Base-by-base conservation (phyloP, 2,888 invertebrate species). In the Argyra leucocephala region DNA sequence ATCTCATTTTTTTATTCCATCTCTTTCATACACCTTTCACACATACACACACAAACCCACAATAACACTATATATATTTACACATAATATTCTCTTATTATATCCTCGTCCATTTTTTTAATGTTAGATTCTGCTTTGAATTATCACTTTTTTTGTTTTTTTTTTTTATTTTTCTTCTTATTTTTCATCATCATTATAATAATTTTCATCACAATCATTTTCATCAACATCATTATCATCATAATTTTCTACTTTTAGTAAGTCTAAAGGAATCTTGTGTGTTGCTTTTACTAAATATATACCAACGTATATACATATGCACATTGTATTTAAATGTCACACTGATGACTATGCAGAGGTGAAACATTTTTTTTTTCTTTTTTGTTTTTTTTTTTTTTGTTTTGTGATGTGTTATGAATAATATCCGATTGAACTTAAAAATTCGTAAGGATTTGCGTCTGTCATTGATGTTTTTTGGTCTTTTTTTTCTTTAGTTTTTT, bases 391-490 rank as follows among this genome's bases (percentile, higher is more conserved):
- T 48, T 48, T 48, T 48, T 48, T 9, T 48, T 48, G 7, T 18
- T 15, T 9, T 48, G 15, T 48, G 48, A 48, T 48, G 48, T 48
- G 15, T 48, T 48, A 48, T 48, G 15, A 48, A 48, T 48, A 15
- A 48, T 48, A 48, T 48, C 48, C 48, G 48, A 48, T 48, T 48
- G 48, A 48, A 48, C 48, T 48, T 48, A 15, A 48, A 48, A 48
- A 18, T n/a, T 48, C n/a, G n/a, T 48, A 48, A 18, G 48, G 48
- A 48, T 48, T 48, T 48, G 48, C 18, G 48, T 48, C 48, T 48
- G 12, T 48, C 18, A 48, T 48, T 48, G 12, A 48, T 48, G 9
- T 48, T 12, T 37, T 10, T 37, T 12, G 5, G 37, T 12, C 12
- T 15, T 37, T 37, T 10, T 15, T 10, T 37, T 10, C 37, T 9